Conservation (phyloP, 35 echinoderm and acorn worm genomes). For the Apostichopus japonicus region DNA sequence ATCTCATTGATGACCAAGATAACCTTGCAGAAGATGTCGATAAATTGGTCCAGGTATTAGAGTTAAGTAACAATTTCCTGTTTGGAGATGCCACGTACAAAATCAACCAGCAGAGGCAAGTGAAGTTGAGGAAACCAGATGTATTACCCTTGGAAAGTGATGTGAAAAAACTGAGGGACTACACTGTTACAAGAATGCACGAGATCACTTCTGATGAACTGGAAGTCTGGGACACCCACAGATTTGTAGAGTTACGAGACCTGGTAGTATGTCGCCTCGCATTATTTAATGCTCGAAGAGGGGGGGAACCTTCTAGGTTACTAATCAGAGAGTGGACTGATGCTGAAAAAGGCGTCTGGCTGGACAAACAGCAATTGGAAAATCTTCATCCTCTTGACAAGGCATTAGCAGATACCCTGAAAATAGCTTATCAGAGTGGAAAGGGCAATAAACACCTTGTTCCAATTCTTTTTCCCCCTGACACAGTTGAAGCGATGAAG, state of each 20-base stretch:
- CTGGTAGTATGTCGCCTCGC: background rate
- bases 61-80: slow-evolving; percentile 29
- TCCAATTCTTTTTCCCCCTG: slow-evolving; percentile 23
- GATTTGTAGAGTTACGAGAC: slow-evolving; percentile 37
- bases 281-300: slow-evolving; percentile 54
- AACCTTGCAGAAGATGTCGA: slow-evolving; percentile 39
- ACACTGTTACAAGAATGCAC: slow-evolving; percentile 16
- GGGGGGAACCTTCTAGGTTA: slow-evolving; percentile 47
- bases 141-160: slow-evolving; percentile 41
- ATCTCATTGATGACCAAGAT: slow-evolving; percentile 37
- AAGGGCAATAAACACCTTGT: slow-evolving; percentile 36
- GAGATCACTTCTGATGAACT: background rate
- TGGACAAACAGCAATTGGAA: background rate
- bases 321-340: background rate
- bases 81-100: slow-evolving; percentile 60
- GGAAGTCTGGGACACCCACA: slow-evolving; percentile 47
- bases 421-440: slow-evolving; percentile 39
- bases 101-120: slow-evolving; percentile 36
- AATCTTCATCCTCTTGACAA: background rate
- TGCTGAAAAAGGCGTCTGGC: background rate
- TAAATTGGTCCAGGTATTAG: slow-evolving; percentile 50
- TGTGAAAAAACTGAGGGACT: slow-evolving; percentile 43
- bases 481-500: background rate
- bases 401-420: background rate
- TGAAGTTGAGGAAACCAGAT: slow-evolving; percentile 42